These are phyloP conservation scores for Neodiprion virginianus DNA, from an alignment of 1,140 invertebrate species.

Conservation along the genomic window DNA sequence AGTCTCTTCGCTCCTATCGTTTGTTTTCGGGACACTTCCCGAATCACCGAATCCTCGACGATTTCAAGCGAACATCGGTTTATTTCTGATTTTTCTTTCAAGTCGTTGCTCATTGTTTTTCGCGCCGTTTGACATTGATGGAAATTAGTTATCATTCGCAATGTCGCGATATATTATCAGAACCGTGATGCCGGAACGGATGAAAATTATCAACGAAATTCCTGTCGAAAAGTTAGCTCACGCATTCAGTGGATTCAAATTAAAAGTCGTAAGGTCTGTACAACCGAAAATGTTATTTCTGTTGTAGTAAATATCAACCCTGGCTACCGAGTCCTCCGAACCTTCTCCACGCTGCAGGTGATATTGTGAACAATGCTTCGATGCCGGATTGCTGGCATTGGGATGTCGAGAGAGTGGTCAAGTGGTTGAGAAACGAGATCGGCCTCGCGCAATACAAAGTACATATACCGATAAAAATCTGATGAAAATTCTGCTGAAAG, in stretches of 20 bases:
- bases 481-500: background rate
- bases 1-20: too few relatives aligned
- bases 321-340: conserved; percentile 16
- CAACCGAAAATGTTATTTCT: too few relatives aligned
- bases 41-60: too few relatives aligned
- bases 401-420: conserved; percentile 18
- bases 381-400: conserved; percentile 28
- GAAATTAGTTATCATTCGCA: too few relatives aligned
- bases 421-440: conserved; percentile 25
- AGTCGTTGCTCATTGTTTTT: too few relatives aligned
- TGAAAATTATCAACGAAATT: background rate
- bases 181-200: background rate
- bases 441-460: conserved; percentile 27
- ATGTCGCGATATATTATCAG: background rate
- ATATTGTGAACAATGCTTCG: conserved; percentile 22
- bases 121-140: too few relatives aligned
- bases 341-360: conserved; percentile 21
- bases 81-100: too few relatives aligned
- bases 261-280: too few relatives aligned
- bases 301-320: conserved; percentile 12
- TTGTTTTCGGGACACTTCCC: too few relatives aligned
- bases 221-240: background rate
- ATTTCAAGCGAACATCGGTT: too few relatives aligned
- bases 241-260: background rate
- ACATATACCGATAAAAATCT: background rate